Percentiles rank a stretch among this genome's conserved stretches.
Conservation (phyloP, 2,888 invertebrate species). For the Tinea trinotella region DNA sequence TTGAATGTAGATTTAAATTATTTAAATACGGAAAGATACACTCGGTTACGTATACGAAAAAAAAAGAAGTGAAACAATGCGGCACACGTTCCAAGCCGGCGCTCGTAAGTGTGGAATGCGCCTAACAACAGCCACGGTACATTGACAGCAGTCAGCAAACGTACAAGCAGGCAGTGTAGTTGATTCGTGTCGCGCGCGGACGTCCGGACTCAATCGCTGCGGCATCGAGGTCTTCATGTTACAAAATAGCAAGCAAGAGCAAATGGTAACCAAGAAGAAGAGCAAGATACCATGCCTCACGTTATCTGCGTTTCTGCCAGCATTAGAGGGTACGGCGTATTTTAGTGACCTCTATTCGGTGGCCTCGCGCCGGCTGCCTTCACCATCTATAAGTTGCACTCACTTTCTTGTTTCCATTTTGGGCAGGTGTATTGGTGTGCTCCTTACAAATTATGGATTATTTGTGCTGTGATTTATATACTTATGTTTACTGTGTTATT, state of each 20-base stretch:
- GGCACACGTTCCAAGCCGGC: conserved; percentile 23
- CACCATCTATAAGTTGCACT: conserved; percentile 56
- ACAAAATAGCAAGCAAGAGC: conserved; percentile 55
- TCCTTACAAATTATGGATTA: conserved; percentile 9
- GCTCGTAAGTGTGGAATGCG: conserved; percentile 34
- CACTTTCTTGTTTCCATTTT: conserved; percentile 56
- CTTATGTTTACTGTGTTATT: background rate
- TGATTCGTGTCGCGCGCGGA: conserved; percentile 52
- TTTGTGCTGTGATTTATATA: background rate
- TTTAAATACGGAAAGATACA: conserved; percentile 2
- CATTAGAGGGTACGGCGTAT: conserved; percentile 57
- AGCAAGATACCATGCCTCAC: conserved; percentile 67
- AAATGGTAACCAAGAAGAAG: conserved; percentile 66
- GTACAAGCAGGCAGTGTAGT: conserved; percentile 41
- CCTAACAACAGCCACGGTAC: conserved; percentile 52
- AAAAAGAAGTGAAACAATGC: conserved; percentile 1
- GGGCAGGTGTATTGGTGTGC: conserved; percentile 52
- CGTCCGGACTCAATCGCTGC: conserved; percentile 34
- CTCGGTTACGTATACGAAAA: background rate
- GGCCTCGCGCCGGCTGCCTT: conserved; percentile 63
- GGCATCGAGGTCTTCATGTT: conserved; percentile 45
- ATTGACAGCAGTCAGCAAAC: conserved; percentile 38
- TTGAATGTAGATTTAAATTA: background rate
- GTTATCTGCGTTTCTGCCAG: conserved; percentile 60
- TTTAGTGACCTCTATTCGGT: conserved; percentile 51